Evolutionary conservation across 2,888 invertebrate genomes (phyloP), one percentile per base, ranked within the genome.

Genomic region (Dicyrtomina minuta): DNA sequence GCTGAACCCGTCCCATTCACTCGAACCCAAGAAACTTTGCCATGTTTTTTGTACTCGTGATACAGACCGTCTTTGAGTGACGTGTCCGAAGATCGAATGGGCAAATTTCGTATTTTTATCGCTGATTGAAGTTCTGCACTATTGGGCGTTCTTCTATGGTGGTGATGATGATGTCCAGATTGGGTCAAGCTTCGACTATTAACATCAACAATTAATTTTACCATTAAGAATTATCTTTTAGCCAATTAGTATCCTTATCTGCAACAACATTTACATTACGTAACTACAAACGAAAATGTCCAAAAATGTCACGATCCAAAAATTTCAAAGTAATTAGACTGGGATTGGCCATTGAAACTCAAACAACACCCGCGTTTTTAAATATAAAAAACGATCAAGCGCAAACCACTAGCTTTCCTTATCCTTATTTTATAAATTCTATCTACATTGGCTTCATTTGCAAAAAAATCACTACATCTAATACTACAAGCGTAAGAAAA

Each of bases 31-130:
- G 93, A 92, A 79, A 96, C 96, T 85, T 96, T 96, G 75, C 96
- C 97, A 84, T 96, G 94, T 82, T 96, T 97, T 86, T 97, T 97
- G 87, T 96, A 97, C 84, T 96, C 96, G 85, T 97, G 96, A 85
- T 94, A 97, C 79, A 97, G 88, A 78, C 96, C 97, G 85, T 97
- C 97, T 85, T 96, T 94, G 79, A 72, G 61, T 10, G 69, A 79
- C 79, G 79, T 79, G 83, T 84, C 84, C 79, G 84, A 84, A 79
- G 93, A 94, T 79, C 94, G 87, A 74, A 90, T 88, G 75, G 94
- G 94, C 80, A 95, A 86, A 84, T 94, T 94, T 80, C 91, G 88
- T 79, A 95, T 93, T 84, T 93, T 76, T 64, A 78, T 77, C 26
- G 78, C 76, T 24, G 75, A 73, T 44, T 73, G 73, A 49, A 75